A percentile compares a stretch with the other conserved stretches of the same genome.
Conservation (phyloP, 1,140 invertebrate species). For the Xylocopa sonorina region DNA sequence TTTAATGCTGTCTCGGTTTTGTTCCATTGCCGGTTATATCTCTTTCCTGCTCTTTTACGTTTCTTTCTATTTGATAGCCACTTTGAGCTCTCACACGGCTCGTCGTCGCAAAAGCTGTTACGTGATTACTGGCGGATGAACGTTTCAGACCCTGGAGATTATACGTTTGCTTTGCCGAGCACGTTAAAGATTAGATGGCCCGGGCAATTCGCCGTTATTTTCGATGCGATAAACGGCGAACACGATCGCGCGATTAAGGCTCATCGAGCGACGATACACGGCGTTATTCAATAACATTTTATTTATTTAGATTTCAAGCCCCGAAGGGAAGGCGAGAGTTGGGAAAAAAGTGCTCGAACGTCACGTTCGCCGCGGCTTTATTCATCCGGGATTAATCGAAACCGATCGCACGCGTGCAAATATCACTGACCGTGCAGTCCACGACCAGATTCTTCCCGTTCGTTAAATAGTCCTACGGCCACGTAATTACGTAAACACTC, state of each 20-base stretch:
- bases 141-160: not conserved
- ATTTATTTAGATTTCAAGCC: no score
- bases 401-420: not conserved
- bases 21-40: not conserved
- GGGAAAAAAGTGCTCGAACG: no score
- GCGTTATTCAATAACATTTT: no score
- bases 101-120: constrained; percentile 26
- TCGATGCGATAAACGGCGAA: not conserved
- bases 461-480: constrained; percentile 10
- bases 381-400: constrained; percentile 19
- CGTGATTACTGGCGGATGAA: constrained; percentile 18
- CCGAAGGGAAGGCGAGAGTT: no score
- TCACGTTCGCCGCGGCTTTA: no score
- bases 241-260: no score
- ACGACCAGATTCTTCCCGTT: not conserved
- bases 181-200: not conserved
- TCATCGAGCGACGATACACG: no score
- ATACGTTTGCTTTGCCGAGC: not conserved
- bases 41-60: not conserved
- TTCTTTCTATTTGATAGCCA: constrained; percentile 40
- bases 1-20: constrained; percentile 31
- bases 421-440: not conserved
- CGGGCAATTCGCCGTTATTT: not conserved
- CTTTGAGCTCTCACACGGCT: constrained; percentile 13
- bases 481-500: constrained; percentile 36